Base-by-base conservation (phyloP, 1,140 invertebrate genomes). In the Condylostylus longicornis region DNA sequence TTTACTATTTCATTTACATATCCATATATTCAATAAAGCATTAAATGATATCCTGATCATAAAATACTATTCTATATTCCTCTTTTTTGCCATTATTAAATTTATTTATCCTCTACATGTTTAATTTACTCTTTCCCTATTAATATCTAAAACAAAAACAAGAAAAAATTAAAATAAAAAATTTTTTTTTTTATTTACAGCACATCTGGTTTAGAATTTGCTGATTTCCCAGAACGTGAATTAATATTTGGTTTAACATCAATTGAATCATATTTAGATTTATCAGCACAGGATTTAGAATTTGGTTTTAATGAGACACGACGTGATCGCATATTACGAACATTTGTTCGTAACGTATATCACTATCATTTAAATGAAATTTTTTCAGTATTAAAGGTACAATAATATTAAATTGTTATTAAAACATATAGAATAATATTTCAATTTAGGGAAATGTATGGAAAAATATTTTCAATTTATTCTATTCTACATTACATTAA, bases 301-400 rank as follows among this genome's bases (percentile, higher is more conserved):
- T 82, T 81, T 54, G 84, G 84, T 28, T 76, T 89, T 61, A 82
- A 84, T 62, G 82, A 87, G 58, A 80, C 77, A 37, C 69, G 82
- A 39, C 67, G 83, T 33, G 83, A 89, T 61, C 69, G 82, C 30
- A 83, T 89, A 45, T 67, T 89, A 45, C 70, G 85, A 38, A 90
- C 84, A 10, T 87, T 83, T 62, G 84, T 89, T 30, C 70, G 84
- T 25, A 90, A 90, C 59, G 77, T 81, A 27, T 90, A 87, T 61
- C 77, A 79, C 48, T 89, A 81, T 61, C 84, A 89, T 65, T 68
- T 87, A 37, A 86, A 88, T 62, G 85, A 88, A 62, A 89, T 87
- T 49, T 88, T 82, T 64, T 85, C 83, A 14, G 84, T 85, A 19
- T 66, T 90, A 34, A 82, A 85, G 55, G 58, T 60, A 34, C 23